phyloP scores from a whole-genome alignment of 1,140 invertebrate genomes.

The Anagrus nilaparvatae region DNA sequence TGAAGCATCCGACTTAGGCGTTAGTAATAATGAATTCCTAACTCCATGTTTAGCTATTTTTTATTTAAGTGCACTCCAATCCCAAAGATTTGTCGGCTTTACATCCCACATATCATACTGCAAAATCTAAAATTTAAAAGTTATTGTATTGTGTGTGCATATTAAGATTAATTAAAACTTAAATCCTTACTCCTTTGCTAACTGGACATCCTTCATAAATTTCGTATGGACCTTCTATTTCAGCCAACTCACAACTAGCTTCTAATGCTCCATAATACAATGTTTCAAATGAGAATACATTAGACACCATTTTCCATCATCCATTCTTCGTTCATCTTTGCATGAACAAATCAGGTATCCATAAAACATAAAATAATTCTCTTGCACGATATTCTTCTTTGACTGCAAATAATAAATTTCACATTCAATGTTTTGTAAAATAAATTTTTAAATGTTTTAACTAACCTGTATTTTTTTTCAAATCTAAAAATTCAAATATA shows the following conservation, averaged over 20 bases:
- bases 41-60: slow-evolving; percentile 87
- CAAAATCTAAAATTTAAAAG: slow-evolving; percentile 56
- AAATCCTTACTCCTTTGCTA: slow-evolving; percentile 69
- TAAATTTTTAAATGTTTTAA: background rate
- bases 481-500: slow-evolving; percentile 87
- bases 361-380: slow-evolving; percentile 96
- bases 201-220: slow-evolving; percentile 86
- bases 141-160: too few species aligned
- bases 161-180: background rate
- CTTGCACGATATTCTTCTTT: slow-evolving; percentile 87
- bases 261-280: slow-evolving; percentile 96
- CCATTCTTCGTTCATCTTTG: slow-evolving; percentile 84
- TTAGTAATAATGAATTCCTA: slow-evolving; percentile 89
- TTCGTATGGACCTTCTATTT: slow-evolving; percentile 78
- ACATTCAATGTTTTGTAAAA: background rate
- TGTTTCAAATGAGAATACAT: slow-evolving; percentile 98
- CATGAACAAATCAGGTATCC: slow-evolving; percentile 99
- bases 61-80: slow-evolving; percentile 77
- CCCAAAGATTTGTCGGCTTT: slow-evolving; percentile 77
- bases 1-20: slow-evolving; percentile 98
- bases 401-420: slow-evolving; percentile 27
- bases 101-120: slow-evolving; percentile 99
- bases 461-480: slow-evolving; percentile 91
- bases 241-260: slow-evolving; percentile 90
- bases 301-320: slow-evolving; percentile 80